Conservation (phyloP, 2,113 vertebrate genomes). For the Dipodomys stephensi region DNA sequence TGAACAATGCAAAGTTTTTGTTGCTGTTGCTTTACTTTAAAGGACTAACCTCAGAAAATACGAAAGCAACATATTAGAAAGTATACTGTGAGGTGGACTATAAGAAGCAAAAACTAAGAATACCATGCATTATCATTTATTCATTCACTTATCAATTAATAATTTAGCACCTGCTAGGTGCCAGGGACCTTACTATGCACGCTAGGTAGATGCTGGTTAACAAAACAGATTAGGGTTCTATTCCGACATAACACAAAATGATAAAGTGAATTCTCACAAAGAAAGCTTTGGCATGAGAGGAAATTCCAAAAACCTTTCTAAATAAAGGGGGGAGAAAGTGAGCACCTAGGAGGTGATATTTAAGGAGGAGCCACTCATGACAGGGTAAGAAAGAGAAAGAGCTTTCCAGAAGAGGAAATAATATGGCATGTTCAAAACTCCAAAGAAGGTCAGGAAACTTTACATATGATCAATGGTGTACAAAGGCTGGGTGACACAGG, state of each 20-base stretch:
- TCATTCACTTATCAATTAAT: not conserved
- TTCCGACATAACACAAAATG: not conserved
- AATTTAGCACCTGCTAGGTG: not conserved
- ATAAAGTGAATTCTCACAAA: not conserved
- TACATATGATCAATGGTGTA: not conserved
- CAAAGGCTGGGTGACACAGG: not conserved
- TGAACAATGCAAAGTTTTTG: not conserved
- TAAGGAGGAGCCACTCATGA: not conserved
- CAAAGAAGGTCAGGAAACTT: not conserved
- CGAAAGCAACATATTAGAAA: not conserved
- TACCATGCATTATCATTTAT: not conserved
- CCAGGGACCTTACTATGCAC: not conserved
- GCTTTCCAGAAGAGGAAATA: not conserved
- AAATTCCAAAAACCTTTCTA: conserved; percentile 4
- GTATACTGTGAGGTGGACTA: not conserved
- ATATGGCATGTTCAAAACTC: not conserved
- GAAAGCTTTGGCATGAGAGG: not conserved
- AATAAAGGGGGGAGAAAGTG: not conserved
- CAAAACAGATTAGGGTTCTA: not conserved
- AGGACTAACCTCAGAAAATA: not conserved
- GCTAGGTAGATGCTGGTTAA: not conserved
- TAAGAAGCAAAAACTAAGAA: not conserved
- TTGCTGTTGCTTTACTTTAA: not conserved
- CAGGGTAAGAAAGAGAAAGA: not conserved
- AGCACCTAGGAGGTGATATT: not conserved